Conservation (phyloP, 2,888 invertebrate species). For the Homarus gammarus region DNA sequence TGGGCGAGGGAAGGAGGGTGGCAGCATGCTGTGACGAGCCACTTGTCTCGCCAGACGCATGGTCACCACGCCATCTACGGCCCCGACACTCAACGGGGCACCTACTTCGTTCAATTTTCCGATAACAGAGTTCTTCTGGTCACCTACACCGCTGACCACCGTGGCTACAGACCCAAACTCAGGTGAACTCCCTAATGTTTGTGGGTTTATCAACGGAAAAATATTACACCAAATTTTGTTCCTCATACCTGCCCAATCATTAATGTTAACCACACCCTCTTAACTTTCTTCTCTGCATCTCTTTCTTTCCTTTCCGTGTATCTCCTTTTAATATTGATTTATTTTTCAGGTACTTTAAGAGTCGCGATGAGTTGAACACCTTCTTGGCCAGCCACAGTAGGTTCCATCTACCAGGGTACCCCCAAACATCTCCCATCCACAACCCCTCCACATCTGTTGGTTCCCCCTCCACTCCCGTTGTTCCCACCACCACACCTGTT, state of each 20-base stretch:
- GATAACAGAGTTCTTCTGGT: conserved; percentile 19
- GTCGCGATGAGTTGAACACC: neutral
- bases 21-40: neutral
- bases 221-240: no score
- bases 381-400: neutral
- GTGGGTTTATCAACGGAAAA: no score
- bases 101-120: conserved; percentile 32
- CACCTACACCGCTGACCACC: conserved; percentile 38
- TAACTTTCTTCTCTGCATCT: neutral
- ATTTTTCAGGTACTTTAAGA: conserved; percentile 22
- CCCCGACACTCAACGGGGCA: neutral
- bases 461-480: neutral
- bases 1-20: neutral
- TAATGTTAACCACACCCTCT: no score
- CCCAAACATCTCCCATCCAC: neutral
- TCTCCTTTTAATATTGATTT: neutral
- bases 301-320: neutral
- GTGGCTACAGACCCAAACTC: conserved; percentile 33
- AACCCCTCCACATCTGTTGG: neutral
- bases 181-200: conserved; percentile 21
- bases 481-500: neutral
- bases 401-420: neutral
- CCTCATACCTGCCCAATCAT: no score
- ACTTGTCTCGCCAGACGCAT: neutral
- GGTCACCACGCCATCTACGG: conserved; percentile 37